Evolutionary conservation across 1,140 invertebrate genomes (phyloP), one percentile per base, ranked within the genome.

Genomic region (Anastrepha ludens): DNA sequence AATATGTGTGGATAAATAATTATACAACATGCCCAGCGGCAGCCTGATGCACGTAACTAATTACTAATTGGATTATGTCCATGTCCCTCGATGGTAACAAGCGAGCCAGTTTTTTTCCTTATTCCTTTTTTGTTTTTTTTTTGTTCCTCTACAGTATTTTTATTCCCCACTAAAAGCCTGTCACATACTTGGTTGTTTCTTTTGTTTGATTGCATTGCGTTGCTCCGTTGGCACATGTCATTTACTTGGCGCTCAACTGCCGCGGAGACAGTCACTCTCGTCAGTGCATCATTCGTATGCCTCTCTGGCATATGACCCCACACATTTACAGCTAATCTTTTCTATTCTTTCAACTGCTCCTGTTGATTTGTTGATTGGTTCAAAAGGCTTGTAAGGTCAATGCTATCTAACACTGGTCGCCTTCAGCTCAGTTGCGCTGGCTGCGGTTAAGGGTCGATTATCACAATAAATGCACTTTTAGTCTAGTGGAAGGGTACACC

Each of bases 31-130:
- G 5, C 60, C 60, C 60, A 9, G 4, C 6, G n/a, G 11, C 74
- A 58, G 13, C 47, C 5, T 74, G 13, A 47, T 74, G 70, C 11
- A 74, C 70, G 70, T 74, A 74, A 47, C 70, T 74, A 74, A 74
- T 74, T 81, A 81, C 74, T 81, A 81, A 81, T 81, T 81, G 74
- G 74, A 81, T 81, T 81, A 81, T 55, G 47, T 81, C 41, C 74
- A n/a, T 41, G n/a, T 29, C 4, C 74, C 74, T 41, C 67, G 74
- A 47, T 81, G 74, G n/a, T 47, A 81, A 20, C 47, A 47, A 55
- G 20, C 17, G 55, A 55, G n/a, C 20, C 50, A 74, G 47, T 55
- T 81, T n/a, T 20, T 50, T 67, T 67, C 6, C 4, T 7, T 5
- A 5, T 15, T 29, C 41, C 47, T 47, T n/a, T 47, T 50, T 5